Conservation (phyloP, 2,888 invertebrate genomes). For the Leptinotarsa haldemani region DNA sequence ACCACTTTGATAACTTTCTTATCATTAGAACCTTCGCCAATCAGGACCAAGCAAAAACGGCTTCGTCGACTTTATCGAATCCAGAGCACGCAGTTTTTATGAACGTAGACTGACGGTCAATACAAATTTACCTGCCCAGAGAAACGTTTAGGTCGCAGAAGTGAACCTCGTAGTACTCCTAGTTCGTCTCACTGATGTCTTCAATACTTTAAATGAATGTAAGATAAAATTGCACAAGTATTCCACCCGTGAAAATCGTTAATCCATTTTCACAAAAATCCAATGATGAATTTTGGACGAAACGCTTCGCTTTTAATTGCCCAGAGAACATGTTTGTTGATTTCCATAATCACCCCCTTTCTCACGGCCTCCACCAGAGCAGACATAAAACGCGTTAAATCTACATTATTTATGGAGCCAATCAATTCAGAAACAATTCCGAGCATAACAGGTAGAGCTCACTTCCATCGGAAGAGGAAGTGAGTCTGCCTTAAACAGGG, state of each 20-base stretch:
- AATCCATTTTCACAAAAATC: too few species aligned
- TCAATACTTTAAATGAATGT: too few species aligned
- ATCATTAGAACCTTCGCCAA: too few species aligned
- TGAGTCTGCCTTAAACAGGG: constrained; percentile 37
- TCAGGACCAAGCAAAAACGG: too few species aligned
- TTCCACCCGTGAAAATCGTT: not conserved
- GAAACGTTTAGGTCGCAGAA: too few species aligned
- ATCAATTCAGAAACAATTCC: constrained; percentile 19
- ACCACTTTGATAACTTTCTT: too few species aligned
- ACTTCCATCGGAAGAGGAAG: constrained; percentile 38
- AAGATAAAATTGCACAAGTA: not conserved
- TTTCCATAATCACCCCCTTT: constrained; percentile 22
- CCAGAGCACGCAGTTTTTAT: too few species aligned
- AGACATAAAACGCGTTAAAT: constrained; percentile 23
- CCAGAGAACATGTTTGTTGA: not conserved
- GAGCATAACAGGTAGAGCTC: constrained; percentile 19
- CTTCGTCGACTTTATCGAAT: too few species aligned
- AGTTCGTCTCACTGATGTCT: too few species aligned
- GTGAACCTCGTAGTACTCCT: too few species aligned
- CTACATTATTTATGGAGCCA: constrained; percentile 25
- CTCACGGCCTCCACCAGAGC: constrained; percentile 14
- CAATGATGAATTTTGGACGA: not conserved
- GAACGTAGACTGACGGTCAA: too few species aligned
- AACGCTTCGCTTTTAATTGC: not conserved
- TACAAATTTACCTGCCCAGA: too few species aligned